Evolutionary conservation across 2,797 vertebrate species (phyloP), one percentile per base, ranked within the genome.

Genomic region (Acanthiza pusilla): DNA sequence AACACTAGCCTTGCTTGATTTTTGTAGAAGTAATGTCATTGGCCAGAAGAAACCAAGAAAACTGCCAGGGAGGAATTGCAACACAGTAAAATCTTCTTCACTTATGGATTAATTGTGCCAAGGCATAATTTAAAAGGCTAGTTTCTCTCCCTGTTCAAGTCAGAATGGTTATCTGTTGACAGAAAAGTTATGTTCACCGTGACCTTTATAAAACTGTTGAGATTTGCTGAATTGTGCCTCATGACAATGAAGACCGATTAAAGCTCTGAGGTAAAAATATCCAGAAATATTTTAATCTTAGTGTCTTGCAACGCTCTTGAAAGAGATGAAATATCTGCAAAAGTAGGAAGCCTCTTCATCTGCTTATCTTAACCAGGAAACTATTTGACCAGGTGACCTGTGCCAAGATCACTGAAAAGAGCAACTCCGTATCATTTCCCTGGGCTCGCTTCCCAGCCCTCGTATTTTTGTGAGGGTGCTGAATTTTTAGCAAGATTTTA

Each of bases 351-450:
- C 11, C 7, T 93, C 67, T 93, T 84, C 71, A 79, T 85, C 63
- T 91, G 27, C 61, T 87, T 94, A 89, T 85, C 88, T 95, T 85
- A 92, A 80, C 65, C 65, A 87, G 61, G 75, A 94, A 94, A 89
- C 38, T 80, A 79, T 91, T 73, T 73, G 40, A 27, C 48, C 71
- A 66, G 36, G 23, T 45, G 40, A 82, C 53, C 29, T 53, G 13
- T 58, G 89, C 78, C 85, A 92, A 74, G 72, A 85, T 58, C 68
- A 47, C 54, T n/a, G 72, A 67, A 75, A 51, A 84, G 14, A 55
- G 3, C 30, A 60, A 30, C 11, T 72, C 43, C 0, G 0, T 76
- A 48, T 83, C 22, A 12, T 89, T 85, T 76, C 50, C 32, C 30
- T 3, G 0, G 57, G 42, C 38, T 85, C 6, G 0, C 20, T 82